Base-by-base conservation (phyloP, 2,113 vertebrate genomes). In the Dascyllus trimaculatus region DNA sequence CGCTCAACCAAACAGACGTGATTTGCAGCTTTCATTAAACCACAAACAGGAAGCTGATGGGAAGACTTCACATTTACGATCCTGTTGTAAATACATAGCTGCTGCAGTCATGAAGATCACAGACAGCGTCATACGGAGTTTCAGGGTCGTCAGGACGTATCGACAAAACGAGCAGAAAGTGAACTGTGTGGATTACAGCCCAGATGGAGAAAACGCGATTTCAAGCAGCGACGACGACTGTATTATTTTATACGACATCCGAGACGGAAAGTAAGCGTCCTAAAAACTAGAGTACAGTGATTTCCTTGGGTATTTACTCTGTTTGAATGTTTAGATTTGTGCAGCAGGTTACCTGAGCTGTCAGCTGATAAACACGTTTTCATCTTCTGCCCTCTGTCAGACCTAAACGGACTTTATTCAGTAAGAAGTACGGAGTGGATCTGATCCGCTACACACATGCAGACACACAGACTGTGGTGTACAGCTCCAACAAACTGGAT, bases 351-450 rank as follows among this genome's bases (percentile, higher is more conserved):
- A 4, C n/a, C 5, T 63, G 15, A 46, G 19, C 25, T 29, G 17
- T 29, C 18, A n/a, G 4, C 5, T 53, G 8, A 26, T 17, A 48
- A 8, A 60, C 26, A 40, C 2, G 2, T 21, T 7, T 65, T 11
- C 64, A 14, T 43, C 0, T 52, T 19, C 1, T 71, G 25, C 63
- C 4, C 19, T 63, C 38, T 68, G 29, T 76, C 88, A 99, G 98
- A 89, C 97, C 97, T 43, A 96, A 95, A 89, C 94, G 96, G 84
- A 99, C 97, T 0, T 84, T 99, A 51, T 99, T 96, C 95, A 99
- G 98, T 93, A 99, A 99, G 95, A 99, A 99, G 92, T 99, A 99
- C 38, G 98, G 98, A 48, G 98, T 97, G 72, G 98, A 99, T 85
- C 96, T 99, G 65, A 99, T 99, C 94, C 95, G 97, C 81, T 99